Evolutionary conservation across 1,140 invertebrate genomes (phyloP), one percentile per base, ranked within the genome.

Genomic region (Cydia amplana): DNA sequence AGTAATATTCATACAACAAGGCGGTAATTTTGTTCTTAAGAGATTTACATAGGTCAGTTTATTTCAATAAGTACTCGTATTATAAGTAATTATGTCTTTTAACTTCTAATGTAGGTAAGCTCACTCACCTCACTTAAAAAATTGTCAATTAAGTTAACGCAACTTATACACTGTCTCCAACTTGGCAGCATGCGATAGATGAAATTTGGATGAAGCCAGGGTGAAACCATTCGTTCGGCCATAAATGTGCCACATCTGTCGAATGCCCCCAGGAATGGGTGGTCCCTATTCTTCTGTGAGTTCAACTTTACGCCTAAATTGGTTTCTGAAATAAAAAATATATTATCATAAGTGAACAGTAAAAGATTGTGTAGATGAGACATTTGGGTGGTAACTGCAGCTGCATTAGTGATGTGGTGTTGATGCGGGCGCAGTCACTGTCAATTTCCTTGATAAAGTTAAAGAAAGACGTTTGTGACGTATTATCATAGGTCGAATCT

Each of bases 91-190:
- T 32, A 32, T 32, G 32, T 32, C 32, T 32, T 5, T 32, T 4
- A 28, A 32, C 32, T 32, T 6, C 3, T 32, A 0, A 51, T 16
- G n/a, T 51, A 14, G 43, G 5, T 49, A n/a, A n/a, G n/a, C n/a
- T n/a, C n/a, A 51, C 46, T 51, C 46, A 81, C 80, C 75, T 77
- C 49, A 63, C 40, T 23, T 3, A 82, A 43, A 60, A 82, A 82
- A 18, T 74, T 14, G 16, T 70, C 70, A 14, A 82, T 18, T 10
- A 67, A 40, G 2, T 65, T 14, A 25, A 51, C 72, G n/a, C 49
- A 49, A 2, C 55, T 46, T 9, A 63, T 51, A 10, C 74, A 51
- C 5, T 6, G n/a, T 0, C n/a, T 20, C 16, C 55, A 74, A 0
- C n/a, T 18, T 3, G 80, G 78, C n/a, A 75, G 20, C 10, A 76